phyloP scores from a whole-genome alignment of 2,888 invertebrate species.

The Matsumyia berberina region DNA sequence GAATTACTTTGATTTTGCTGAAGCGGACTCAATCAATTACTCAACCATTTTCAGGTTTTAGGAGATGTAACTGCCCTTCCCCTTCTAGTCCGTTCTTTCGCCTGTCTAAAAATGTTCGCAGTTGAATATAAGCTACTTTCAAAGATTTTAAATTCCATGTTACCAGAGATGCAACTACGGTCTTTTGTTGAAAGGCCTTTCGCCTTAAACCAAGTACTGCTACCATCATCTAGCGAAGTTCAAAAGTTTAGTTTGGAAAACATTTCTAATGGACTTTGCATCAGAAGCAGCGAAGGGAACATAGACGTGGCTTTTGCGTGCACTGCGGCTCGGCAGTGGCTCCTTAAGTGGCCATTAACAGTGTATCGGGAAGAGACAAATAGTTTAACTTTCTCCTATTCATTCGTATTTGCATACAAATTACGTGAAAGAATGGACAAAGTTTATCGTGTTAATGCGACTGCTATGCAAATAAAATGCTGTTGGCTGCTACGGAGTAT shows the following conservation, averaged over 20 bases:
- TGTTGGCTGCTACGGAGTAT: constrained; percentile 33
- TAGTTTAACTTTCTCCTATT: constrained; percentile 76
- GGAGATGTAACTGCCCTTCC: too few species aligned
- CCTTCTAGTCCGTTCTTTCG: too few species aligned
- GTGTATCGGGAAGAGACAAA: constrained; percentile 76
- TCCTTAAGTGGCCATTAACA: constrained; percentile 76
- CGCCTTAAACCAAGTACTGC: constrained; percentile 7
- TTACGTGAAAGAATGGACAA: constrained; percentile 76
- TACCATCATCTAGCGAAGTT: constrained; percentile 53
- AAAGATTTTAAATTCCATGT: constrained; percentile 16
- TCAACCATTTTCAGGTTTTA: too few species aligned
- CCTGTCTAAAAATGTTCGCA: too few species aligned
- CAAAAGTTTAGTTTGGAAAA: constrained; percentile 67
- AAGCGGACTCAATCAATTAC: too few species aligned
- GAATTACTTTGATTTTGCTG: background rate
- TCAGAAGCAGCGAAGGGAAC: constrained; percentile 22
- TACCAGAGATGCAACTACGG: constrained; percentile 47
- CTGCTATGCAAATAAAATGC: constrained; percentile 73
- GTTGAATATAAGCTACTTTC: too few species aligned
- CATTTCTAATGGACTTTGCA: constrained; percentile 75
- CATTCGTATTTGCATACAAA: constrained; percentile 76
- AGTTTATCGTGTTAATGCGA: constrained; percentile 76
- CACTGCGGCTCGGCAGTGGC: constrained; percentile 69
- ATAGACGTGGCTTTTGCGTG: constrained; percentile 73
- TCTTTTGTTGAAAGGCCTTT: constrained; percentile 10